Conservation (phyloP, 2,113 vertebrate genomes). For the Barbus barbus region DNA sequence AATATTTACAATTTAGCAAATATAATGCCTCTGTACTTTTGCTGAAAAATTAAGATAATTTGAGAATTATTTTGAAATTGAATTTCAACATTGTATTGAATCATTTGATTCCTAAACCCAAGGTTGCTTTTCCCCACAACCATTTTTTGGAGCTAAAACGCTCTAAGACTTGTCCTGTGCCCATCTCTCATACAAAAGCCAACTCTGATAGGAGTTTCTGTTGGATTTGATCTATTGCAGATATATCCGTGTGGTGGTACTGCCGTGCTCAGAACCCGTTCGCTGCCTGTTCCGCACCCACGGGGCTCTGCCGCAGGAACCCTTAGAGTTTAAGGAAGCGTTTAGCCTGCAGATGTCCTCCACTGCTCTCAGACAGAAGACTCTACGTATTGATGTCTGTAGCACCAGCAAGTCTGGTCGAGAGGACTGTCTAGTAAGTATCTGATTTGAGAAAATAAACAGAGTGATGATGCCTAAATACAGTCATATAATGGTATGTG, state of each 20-base stretch:
- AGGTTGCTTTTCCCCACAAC: background rate
- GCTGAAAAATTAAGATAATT: background rate
- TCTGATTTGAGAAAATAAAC: background rate
- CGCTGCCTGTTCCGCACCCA: constrained; percentile 91
- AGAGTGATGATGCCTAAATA: background rate
- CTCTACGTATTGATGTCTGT: constrained; percentile 90
- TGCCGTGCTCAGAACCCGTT: constrained; percentile 86
- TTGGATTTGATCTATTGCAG: constrained; percentile 65
- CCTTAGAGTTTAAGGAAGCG: constrained; percentile 82
- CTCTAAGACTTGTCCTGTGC: background rate
- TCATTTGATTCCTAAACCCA: background rate
- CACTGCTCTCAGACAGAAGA: constrained; percentile 87
- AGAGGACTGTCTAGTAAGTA: constrained; percentile 88
- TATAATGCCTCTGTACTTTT: background rate
- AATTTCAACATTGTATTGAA: background rate
- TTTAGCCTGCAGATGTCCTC: constrained; percentile 88
- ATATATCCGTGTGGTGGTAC: constrained; percentile 84
- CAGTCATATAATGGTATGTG: background rate
- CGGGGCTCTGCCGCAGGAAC: constrained; percentile 72
- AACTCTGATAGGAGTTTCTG: background rate
- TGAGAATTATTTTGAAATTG: background rate
- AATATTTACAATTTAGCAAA: background rate
- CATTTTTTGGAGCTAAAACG: background rate
- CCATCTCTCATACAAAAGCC: background rate
- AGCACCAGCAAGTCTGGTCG: constrained; percentile 76